Evolutionary conservation across 2,113 vertebrate species (phyloP), one percentile per base, ranked within the genome.

Genomic region (Tyrannus savana): DNA sequence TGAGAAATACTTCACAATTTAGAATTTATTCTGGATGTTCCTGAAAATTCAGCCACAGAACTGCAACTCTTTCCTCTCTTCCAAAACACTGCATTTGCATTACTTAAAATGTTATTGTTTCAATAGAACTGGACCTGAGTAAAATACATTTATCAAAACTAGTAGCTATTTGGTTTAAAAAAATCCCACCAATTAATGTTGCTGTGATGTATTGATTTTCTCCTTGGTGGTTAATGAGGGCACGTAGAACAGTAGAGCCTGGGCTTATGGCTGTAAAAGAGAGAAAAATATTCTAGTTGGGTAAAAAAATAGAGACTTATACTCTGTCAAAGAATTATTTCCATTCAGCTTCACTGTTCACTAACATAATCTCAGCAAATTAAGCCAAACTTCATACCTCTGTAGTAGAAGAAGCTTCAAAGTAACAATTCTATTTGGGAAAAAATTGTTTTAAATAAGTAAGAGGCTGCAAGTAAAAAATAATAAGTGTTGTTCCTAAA

Each of bases 81-180:
- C n/a, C 73, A 69, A 86, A 92, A 21, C 39, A 81, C 15, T 30
- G 35, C 14, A 41, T 37, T 46, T 82, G 10, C 33, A 31, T 53
- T 68, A 53, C 68, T 82, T 67, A 50, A 89, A 96, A 90, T 44
- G 46, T 35, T 92, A 23, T 35, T 90, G 72, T 68, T 92, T 21
- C 62, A 87, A 72, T 66, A 69, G 11, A 75, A 35, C 35, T 62
- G 42, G 68, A 84, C 39, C 73, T 87, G 64, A 95, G 35, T 31
- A 37, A 64, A 68, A 71, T 19, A 74, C 5, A 66, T 88, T 93
- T 89, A 87, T 88, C 74, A 96, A 96, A 75, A 71, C n/a, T 75
- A 30, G 73, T 64, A 83, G 52, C 19, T 69, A 71, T 31, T 86
- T 77, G 39, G 28, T 79, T 49, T 56, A 14, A 91, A 84, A 84